phyloP scores from a whole-genome alignment of 2,888 invertebrate genomes.

The Acleris cristana region DNA sequence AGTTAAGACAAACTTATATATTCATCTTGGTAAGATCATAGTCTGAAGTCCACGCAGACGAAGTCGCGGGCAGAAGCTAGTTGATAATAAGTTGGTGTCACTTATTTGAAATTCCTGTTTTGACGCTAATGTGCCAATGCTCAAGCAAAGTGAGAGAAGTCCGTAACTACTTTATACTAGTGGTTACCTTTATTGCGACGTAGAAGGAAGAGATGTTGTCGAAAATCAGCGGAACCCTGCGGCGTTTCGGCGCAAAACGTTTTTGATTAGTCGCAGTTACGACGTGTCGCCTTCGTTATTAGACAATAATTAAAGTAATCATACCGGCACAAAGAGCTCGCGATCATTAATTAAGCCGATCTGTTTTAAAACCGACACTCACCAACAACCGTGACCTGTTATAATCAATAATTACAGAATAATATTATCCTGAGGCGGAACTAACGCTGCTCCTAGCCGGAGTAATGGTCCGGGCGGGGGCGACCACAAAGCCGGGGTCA shows the following conservation, averaged over 20 bases:
- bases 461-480: conserved; percentile 58
- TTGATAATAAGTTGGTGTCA: no score
- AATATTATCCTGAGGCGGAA: conserved; percentile 72
- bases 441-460: conserved; percentile 69
- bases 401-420: conserved; percentile 81
- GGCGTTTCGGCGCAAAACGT: conserved; percentile 18
- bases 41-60: no score
- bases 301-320: conserved; percentile 61
- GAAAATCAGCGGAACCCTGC: conserved; percentile 11
- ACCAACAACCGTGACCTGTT: conserved; percentile 72
- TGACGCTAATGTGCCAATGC: no score
- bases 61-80: no score
- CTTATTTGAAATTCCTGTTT: no score
- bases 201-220: not conserved
- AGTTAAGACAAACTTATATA: no score
- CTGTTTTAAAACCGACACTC: conserved; percentile 64
- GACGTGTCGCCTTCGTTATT: conserved; percentile 59
- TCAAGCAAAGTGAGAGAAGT: no score
- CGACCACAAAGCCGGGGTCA: conserved; percentile 76
- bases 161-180: no score
- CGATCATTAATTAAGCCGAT: conserved; percentile 69
- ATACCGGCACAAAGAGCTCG: conserved; percentile 51
- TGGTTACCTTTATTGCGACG: no score
- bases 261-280: conserved; percentile 50
- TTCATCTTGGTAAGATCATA: no score